phyloP scores from a whole-genome alignment of 1,140 invertebrate genomes.

The Luehdorfia chinensis region DNA sequence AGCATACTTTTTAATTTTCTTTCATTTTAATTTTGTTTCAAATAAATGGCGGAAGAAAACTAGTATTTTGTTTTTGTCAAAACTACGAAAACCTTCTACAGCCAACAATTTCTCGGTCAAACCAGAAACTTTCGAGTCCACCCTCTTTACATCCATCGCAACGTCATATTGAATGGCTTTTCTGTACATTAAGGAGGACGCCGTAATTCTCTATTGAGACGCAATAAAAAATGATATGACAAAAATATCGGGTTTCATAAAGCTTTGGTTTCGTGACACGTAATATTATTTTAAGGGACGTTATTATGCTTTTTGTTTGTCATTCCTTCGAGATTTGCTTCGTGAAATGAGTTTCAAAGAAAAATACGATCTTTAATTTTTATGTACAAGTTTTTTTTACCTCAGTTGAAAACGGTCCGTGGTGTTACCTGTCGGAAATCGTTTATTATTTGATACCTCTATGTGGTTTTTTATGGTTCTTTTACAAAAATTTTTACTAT shows the following conservation, averaged over 20 bases:
- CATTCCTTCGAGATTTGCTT: slow-evolving; percentile 34
- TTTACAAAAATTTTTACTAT: background rate
- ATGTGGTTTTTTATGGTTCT: slow-evolving; percentile 8
- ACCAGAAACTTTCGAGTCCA: slow-evolving; percentile 17
- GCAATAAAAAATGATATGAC: slow-evolving; percentile 75
- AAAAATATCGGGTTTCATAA: slow-evolving; percentile 76
- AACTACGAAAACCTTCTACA: no score
- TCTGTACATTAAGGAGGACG: slow-evolving; percentile 31
- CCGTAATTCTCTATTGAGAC: slow-evolving; percentile 60
- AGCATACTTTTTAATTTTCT: no score
- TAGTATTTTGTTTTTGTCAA: no score
- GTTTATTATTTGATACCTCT: slow-evolving; percentile 6
- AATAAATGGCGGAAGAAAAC: no score
- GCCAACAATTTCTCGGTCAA: background rate
- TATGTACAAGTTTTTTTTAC: slow-evolving; percentile 21
- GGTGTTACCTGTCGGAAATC: slow-evolving; percentile 17
- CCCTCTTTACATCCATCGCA: slow-evolving; percentile 34
- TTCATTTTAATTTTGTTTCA: no score
- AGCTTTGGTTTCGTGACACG: slow-evolving; percentile 71
- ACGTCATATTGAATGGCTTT: slow-evolving; percentile 38
- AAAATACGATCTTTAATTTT: slow-evolving; percentile 20
- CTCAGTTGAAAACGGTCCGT: background rate
- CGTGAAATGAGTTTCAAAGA: slow-evolving; percentile 18
- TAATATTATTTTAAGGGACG: slow-evolving; percentile 73
- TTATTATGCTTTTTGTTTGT: slow-evolving; percentile 64